phyloP scores from a whole-genome alignment of 2,797 vertebrate species.

The Oreochromis mossambicus region DNA sequence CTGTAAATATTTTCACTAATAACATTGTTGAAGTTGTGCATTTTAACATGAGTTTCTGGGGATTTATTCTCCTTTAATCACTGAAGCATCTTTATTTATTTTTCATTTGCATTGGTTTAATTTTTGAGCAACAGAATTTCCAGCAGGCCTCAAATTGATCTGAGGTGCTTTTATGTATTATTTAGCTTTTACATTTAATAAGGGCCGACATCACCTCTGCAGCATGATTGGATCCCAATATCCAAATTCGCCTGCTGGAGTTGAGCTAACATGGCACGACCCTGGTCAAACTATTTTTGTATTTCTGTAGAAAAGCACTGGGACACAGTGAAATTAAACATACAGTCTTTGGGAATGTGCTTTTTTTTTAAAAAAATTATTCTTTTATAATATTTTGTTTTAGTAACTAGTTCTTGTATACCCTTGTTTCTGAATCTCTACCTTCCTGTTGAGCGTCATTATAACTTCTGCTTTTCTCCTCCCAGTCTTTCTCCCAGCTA shows the following conservation, averaged over 20 bases:
- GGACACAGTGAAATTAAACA: not conserved
- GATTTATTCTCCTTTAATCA: not conserved
- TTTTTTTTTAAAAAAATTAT: not conserved
- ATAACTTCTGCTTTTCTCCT: not conserved
- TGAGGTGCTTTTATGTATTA: not conserved
- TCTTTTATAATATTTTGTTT: not conserved
- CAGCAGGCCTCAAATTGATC: not conserved
- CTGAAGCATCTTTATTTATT: not conserved
- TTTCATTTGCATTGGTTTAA: fast-evolving
- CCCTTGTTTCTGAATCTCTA: not conserved
- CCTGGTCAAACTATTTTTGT: not conserved
- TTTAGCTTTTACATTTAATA: not conserved
- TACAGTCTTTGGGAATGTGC: not conserved
- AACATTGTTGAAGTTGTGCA: not conserved
- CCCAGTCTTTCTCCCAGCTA: slow-evolving; percentile 95
- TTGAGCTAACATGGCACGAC: fast-evolving
- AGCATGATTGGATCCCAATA: not conserved
- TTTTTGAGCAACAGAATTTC: not conserved
- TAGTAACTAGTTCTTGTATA: not conserved
- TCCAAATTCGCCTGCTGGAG: not conserved
- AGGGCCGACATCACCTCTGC: not conserved
- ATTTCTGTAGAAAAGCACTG: not conserved
- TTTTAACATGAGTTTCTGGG: not conserved
- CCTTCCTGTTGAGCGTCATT: not conserved
- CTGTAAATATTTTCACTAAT: no score